These are phyloP conservation scores for Diaperis boleti DNA, from an alignment of 2,888 invertebrate species.

Conservation along the genomic window DNA sequence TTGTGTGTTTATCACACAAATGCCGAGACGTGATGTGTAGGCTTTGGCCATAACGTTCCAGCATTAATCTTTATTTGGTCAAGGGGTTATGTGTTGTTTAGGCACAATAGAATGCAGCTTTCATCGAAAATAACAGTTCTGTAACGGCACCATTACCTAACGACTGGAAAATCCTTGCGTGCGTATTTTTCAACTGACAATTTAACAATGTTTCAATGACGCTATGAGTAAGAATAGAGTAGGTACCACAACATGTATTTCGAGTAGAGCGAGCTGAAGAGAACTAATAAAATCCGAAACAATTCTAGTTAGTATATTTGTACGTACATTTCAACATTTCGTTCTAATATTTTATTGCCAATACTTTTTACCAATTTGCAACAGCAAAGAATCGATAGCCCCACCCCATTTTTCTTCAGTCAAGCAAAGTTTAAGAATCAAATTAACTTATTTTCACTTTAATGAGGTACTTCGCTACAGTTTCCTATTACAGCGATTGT, in stretches of 20 bases:
- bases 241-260: no score
- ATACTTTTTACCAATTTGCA: no score
- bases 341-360: no score
- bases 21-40: slow-evolving; percentile 44
- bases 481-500: slow-evolving; percentile 1
- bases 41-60: slow-evolving; percentile 42
- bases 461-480: neutral
- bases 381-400: no score
- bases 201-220: slow-evolving; percentile 6
- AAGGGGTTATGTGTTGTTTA: slow-evolving; percentile 30
- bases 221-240: no score
- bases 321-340: no score
- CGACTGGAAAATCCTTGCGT: slow-evolving; percentile 27
- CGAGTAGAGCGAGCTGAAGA: no score
- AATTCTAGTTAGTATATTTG: no score
- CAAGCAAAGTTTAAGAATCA: no score
- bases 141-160: slow-evolving; percentile 4
- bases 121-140: slow-evolving; percentile 23
- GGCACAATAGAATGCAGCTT: slow-evolving; percentile 37
- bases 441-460: slow-evolving; percentile 4
- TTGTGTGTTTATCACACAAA: slow-evolving; percentile 46
- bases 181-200: slow-evolving; percentile 10
- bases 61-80: slow-evolving; percentile 49
- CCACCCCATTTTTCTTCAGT: no score
- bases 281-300: no score